These are phyloP conservation scores for Hydrophis major DNA, from an alignment of 2,797 vertebrate species.

Conservation along the genomic window DNA sequence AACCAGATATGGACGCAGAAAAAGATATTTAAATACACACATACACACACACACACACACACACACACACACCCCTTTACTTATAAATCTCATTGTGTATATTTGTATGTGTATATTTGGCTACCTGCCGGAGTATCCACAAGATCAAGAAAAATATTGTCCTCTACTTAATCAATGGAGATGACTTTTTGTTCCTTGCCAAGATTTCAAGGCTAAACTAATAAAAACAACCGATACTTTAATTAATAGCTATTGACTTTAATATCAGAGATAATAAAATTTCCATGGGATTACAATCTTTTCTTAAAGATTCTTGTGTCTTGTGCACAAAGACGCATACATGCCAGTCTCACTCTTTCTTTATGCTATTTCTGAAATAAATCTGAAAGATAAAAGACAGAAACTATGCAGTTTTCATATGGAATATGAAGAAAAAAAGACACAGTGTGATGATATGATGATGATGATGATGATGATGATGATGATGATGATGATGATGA, in stretches of 20 bases:
- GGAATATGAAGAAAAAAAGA: constrained; percentile 32
- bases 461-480: background rate
- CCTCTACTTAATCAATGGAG: background rate
- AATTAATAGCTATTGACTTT: constrained; percentile 61
- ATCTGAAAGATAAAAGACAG: background rate
- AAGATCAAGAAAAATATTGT: background rate
- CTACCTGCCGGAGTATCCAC: background rate
- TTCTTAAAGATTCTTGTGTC: background rate
- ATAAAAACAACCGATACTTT: constrained; percentile 51
- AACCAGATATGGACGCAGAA: no score
- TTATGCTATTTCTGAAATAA: background rate
- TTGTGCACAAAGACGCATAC: background rate
- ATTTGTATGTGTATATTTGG: background rate
- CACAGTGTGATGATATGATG: constrained; percentile 33
- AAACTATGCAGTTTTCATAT: constrained; percentile 7
- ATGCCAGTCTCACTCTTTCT: background rate
- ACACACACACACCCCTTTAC: no score
- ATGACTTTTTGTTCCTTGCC: constrained; percentile 7
- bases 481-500: background rate
- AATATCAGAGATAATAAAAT: constrained; percentile 50
- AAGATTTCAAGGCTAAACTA: background rate
- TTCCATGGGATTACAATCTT: constrained; percentile 51
- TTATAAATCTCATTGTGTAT: background rate
- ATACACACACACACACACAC: no score
- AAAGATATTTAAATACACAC: no score